A percentile compares a stretch with the other conserved stretches of the same genome.
Evolutionary conservation across 2,888 invertebrate species (phyloP).

Genomic region (Deilephila elpenor): DNA sequence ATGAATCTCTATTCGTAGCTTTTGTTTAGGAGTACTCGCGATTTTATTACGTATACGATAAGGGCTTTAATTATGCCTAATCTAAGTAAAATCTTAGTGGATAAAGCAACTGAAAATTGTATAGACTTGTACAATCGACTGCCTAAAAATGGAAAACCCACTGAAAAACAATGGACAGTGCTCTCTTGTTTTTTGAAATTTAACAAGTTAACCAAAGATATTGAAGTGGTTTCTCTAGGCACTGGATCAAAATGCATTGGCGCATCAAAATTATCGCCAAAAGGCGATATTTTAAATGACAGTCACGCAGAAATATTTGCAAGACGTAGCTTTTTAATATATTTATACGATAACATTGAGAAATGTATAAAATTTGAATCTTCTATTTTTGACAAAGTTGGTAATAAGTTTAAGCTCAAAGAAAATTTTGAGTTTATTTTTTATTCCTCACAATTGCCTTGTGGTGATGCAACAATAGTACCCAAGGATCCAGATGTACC

Average conservation of each 20-base stretch:
- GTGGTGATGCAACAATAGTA: constrained; percentile 97
- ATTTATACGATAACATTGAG: constrained; percentile 87
- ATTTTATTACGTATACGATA: neutral
- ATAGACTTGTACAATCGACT: constrained; percentile 85
- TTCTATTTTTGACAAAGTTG: constrained; percentile 62
- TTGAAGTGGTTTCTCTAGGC: constrained; percentile 91
- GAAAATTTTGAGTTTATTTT: constrained; percentile 89
- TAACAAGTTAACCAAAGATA: constrained; percentile 57
- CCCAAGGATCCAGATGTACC: constrained; percentile 76
- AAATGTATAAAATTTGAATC: constrained; percentile 57
- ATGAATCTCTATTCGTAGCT: neutral
- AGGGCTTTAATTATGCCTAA: constrained; percentile 39
- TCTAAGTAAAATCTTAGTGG: constrained; percentile 57
- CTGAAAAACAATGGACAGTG: constrained; percentile 91
- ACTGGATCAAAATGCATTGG: constrained; percentile 97
- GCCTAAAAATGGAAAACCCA: constrained; percentile 93
- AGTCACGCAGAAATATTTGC: constrained; percentile 96
- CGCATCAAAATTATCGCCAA: constrained; percentile 84
- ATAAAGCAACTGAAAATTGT: constrained; percentile 85
- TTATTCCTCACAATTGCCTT: constrained; percentile 94
- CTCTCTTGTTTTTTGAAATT: constrained; percentile 89
- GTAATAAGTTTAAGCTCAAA: constrained; percentile 79
- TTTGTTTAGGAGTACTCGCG: neutral
- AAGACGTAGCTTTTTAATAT: constrained; percentile 91
- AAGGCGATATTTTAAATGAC: constrained; percentile 92